Evolutionary conservation across 2,888 invertebrate genomes (phyloP), one percentile per base, ranked within the genome.

Genomic region (Amiota minor): DNA sequence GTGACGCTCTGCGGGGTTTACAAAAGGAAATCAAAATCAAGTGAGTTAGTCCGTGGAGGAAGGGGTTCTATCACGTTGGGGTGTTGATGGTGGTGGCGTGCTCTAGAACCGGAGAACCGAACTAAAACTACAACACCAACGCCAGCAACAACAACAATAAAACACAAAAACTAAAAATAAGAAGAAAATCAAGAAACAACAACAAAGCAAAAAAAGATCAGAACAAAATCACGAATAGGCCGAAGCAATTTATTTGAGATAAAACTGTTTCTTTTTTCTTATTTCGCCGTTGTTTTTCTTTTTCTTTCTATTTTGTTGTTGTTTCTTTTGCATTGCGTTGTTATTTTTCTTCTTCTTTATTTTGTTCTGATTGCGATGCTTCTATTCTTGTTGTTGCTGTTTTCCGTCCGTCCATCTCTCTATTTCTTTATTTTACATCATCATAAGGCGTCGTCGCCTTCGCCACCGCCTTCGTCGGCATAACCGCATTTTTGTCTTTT

Each of bases 231-330:
- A 83, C 82, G 82, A 84, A 83, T 83, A 83, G 83, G 83, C 85
- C 82, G 85, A 85, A 85, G 81, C 83, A 85, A 85, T 83, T 85
- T 82, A 83, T 83, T 80, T 79, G 74, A 78, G 78, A 78, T 78
- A 78, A 72, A 64, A 73, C 55, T 70, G 69, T 70, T 65, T 53
- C 49, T 23, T 61, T 9, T 49, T 59, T 70, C 9, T 50, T 69
- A 72, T 67, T 59, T 16, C 70, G 73, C 67, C 56, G 74, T 59
- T 45, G 72, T 59, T 64, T 56, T 49, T 18, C 16, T 64, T 72
- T 65, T 65, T 46, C 23, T 69, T 49, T 59, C 55, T 35, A 62
- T 9, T 53, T 75, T 50, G 62, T 9, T 72, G 50, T 69, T 69
- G 50, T n/a, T 55, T 6, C 49, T 9, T 59, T 16, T 46, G 53